These are phyloP conservation scores for Boloria selene DNA, from an alignment of 2,888 invertebrate species.

Conservation along the genomic window DNA sequence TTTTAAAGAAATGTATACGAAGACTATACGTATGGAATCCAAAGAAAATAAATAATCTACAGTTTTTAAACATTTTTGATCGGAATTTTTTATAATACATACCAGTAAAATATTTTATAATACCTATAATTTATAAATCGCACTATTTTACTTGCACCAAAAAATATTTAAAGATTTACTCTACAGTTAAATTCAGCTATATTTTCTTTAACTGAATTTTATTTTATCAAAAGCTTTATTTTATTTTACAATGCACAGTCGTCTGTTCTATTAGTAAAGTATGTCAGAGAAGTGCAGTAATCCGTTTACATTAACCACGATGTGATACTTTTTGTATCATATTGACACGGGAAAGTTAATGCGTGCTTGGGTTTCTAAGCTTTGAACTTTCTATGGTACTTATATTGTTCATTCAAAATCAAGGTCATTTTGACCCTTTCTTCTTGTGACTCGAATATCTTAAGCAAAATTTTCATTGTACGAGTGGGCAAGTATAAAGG, in stretches of 20 bases:
- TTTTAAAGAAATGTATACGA: too few relatives aligned
- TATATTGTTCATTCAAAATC: conserved; percentile 41
- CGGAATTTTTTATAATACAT: too few relatives aligned
- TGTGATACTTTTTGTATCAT: conserved; percentile 35
- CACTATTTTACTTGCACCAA: too few relatives aligned
- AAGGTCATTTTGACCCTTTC: conserved; percentile 46
- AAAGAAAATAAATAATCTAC: too few relatives aligned
- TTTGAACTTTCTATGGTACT: conserved; percentile 47
- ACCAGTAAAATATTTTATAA: too few relatives aligned
- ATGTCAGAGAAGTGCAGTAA: conserved; percentile 28
- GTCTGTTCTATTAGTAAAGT: conserved; percentile 13
- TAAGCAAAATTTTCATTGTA: too few relatives aligned
- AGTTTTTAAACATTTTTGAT: too few relatives aligned
- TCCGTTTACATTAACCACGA: conserved; percentile 36
- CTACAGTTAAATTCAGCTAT: too few relatives aligned
- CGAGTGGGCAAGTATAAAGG: too few relatives aligned
- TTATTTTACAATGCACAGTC: neutral
- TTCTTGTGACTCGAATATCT: conserved; percentile 40
- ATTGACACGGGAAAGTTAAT: conserved; percentile 48
- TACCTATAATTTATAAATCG: too few relatives aligned
- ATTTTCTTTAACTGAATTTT: neutral
- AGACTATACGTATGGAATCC: too few relatives aligned
- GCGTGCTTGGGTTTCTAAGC: conserved; percentile 49
- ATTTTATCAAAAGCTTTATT: conserved; percentile 2
- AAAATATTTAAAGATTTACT: too few relatives aligned